These are phyloP conservation scores for Rynchops niger DNA, from an alignment of 2,113 vertebrate genomes.

Conservation along the genomic window DNA sequence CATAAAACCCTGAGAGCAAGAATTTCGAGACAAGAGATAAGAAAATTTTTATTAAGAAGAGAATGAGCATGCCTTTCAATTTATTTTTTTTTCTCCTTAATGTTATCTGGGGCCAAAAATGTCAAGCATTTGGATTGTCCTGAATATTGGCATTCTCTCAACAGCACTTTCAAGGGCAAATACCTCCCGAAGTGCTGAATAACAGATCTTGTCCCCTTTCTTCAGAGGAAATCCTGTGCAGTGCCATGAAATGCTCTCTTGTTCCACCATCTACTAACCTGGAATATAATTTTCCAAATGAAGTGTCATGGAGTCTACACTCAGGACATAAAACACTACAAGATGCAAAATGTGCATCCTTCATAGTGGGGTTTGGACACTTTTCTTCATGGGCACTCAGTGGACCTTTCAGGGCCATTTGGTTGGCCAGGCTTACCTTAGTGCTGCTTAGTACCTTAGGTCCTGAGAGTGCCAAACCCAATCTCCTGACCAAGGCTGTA, in stretches of 20 bases:
- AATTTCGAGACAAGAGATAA: conserved; percentile 32
- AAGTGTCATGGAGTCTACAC: neutral
- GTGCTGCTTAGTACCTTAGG: neutral
- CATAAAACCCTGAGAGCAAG: neutral
- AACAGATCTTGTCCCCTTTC: neutral
- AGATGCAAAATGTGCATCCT: neutral
- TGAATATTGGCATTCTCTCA: neutral
- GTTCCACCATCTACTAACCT: neutral
- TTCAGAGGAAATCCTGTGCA: neutral
- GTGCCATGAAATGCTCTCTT: neutral
- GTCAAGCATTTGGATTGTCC: neutral
- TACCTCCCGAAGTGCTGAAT: neutral
- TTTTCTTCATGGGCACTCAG: neutral
- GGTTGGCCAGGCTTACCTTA: neutral
- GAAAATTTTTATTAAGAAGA: conserved; percentile 30
- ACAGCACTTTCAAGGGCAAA: neutral
- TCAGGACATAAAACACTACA: neutral
- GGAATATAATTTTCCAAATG: neutral
- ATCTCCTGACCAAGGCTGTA: neutral
- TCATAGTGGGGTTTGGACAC: neutral
- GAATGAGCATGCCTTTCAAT: conserved; percentile 8
- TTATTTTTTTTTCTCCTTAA: neutral
- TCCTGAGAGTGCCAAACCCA: neutral
- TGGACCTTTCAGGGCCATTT: neutral
- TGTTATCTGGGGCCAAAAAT: neutral